A percentile compares a stretch with the other conserved stretches of the same genome.
These are phyloP conservation scores for Smittia aterrima DNA, from an alignment of 2,888 invertebrate species.

Conservation along the genomic window DNA sequence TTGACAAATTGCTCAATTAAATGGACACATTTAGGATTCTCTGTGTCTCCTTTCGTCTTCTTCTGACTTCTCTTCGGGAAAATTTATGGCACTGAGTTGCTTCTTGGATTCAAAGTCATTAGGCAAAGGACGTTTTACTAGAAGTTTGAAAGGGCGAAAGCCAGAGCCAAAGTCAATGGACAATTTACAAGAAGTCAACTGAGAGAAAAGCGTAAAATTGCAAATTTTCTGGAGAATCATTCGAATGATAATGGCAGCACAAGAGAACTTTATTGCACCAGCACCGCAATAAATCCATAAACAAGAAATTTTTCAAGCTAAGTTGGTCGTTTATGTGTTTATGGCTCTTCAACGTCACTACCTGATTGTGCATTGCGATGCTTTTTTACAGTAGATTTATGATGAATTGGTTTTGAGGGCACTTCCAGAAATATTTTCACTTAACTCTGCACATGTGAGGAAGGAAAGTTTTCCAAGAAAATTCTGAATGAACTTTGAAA, in stretches of 20 bases:
- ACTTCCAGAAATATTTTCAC: not conserved
- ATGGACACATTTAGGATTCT: conserved; percentile 7
- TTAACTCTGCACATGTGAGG: not conserved
- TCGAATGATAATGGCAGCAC: conserved; percentile 7
- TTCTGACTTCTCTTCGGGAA: not conserved
- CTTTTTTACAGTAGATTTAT: conserved; percentile 13
- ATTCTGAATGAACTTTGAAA: too few relatives aligned
- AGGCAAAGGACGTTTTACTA: not conserved
- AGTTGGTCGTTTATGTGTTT: not conserved
- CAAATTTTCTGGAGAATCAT: conserved; percentile 40
- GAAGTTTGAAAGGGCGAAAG: too few relatives aligned
- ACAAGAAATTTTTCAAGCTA: conserved; percentile 11
- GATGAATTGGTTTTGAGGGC: not conserved
- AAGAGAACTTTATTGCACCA: conserved; percentile 26
- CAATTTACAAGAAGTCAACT: conserved; percentile 18
- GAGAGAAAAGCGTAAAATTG: conserved; percentile 35
- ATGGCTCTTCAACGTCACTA: not conserved
- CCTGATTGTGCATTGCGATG: conserved; percentile 3
- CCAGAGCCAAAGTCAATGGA: not conserved
- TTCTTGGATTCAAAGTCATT: not conserved
- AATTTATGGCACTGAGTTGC: conserved; percentile 17
- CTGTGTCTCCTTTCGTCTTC: not conserved
- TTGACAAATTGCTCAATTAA: conserved; percentile 26
- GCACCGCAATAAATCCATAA: conserved; percentile 25
- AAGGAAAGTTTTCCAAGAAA: too few relatives aligned